Percentiles rank a stretch among this genome's conserved stretches.
These are phyloP conservation scores for Psittacula derbiana DNA, from an alignment of 2,797 vertebrate genomes.

Conservation along the genomic window DNA sequence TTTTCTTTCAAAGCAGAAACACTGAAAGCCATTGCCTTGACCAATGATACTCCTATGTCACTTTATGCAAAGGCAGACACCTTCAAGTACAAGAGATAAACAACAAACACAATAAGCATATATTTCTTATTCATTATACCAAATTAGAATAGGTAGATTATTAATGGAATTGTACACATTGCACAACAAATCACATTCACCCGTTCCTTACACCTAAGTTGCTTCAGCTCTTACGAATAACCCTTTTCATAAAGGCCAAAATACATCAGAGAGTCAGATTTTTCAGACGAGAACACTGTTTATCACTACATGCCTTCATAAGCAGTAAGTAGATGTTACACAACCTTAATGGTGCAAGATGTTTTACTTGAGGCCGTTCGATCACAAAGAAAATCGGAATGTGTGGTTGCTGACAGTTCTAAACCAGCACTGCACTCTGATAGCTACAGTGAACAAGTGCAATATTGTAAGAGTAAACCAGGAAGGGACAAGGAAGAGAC, in stretches of 20 bases:
- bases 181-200: conserved; percentile 74
- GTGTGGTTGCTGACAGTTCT: neutral
- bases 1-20: conserved; percentile 65
- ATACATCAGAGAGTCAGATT: conserved; percentile 41
- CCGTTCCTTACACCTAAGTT: conserved; percentile 50
- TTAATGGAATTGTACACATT: conserved; percentile 69
- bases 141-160: conserved; percentile 73
- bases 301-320: conserved; percentile 57
- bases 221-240: conserved; percentile 50
- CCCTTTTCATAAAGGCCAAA: conserved; percentile 63
- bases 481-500: conserved; percentile 24
- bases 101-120: conserved; percentile 66
- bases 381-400: neutral
- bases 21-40: conserved; percentile 71
- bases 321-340: conserved; percentile 32
- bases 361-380: neutral
- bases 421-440: conserved; percentile 9
- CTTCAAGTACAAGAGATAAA: conserved; percentile 72
- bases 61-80: conserved; percentile 74
- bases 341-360: neutral
- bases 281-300: conserved; percentile 7
- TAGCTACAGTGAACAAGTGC: conserved; percentile 58
- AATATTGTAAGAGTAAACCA: conserved; percentile 56
- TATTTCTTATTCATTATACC: conserved; percentile 75
- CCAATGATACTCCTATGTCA: conserved; percentile 70